These are phyloP conservation scores for Oceanites oceanicus DNA, from an alignment of 2,113 vertebrate genomes.

Conservation along the genomic window DNA sequence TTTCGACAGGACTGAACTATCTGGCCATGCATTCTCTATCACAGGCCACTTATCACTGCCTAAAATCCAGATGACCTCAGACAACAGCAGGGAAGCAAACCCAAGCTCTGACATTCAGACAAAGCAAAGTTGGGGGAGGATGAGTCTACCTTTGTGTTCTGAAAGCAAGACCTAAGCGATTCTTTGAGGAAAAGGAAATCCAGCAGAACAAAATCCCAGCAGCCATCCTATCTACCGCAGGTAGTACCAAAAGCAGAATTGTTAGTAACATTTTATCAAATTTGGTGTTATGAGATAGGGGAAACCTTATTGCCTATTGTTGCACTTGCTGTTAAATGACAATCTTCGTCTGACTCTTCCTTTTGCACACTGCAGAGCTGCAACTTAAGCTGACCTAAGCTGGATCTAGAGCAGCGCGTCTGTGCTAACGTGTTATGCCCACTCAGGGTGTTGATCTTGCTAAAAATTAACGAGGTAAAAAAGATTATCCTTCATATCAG, in stretches of 20 bases:
- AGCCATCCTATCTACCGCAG: not conserved
- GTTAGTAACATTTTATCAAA: not conserved
- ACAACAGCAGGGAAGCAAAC: not conserved
- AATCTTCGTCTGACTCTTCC: not conserved
- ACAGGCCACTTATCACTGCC: not conserved
- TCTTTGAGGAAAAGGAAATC: not conserved
- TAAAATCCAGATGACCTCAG: not conserved
- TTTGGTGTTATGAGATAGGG: not conserved
- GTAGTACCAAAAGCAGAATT: not conserved
- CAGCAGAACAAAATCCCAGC: not conserved
- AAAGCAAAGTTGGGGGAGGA: not conserved
- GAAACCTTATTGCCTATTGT: not conserved
- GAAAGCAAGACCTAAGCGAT: not conserved
- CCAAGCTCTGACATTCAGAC: not conserved
- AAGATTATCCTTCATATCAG: not conserved
- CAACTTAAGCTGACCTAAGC: not conserved
- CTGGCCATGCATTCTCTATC: not conserved
- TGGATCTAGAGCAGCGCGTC: not conserved
- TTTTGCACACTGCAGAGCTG: not conserved
- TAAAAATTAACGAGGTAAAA: slow-evolving; percentile 4
- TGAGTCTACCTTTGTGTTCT: not conserved
- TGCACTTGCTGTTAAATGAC: not conserved
- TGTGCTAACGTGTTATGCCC: not conserved
- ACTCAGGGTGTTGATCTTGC: not conserved
- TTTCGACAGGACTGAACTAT: not conserved